Base-by-base conservation (phyloP, 2,113 vertebrate genomes). In the Tympanuchus pallidicinctus region DNA sequence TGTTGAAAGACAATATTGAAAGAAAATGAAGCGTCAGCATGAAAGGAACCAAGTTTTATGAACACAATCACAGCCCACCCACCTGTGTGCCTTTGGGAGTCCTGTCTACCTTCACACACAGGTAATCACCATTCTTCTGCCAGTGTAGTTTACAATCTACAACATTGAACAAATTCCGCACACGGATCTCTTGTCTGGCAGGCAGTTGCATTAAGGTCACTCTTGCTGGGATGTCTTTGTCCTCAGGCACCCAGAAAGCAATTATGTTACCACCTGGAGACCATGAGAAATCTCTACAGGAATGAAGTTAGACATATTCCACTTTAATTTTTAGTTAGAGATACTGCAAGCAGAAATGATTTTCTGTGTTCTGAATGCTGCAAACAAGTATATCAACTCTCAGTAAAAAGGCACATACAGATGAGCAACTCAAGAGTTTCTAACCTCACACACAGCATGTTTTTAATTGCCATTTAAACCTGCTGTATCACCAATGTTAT, bases 101-200 rank as follows among this genome's bases (percentile, higher is more conserved):
- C 93, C 99, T 97, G 96, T 99, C 99, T 8, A 99, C 99, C 85
- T 99, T 99, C 27, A 99, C 99, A 82, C 99, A 99, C 52, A 99
- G 96, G 95, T 99, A 99, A 78, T 99, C 99, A 11, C 99, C 99
- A 0, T 99, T 99, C 72, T 99, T 99, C 97, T 99, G 99, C 99
- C 99, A 99, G 91, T 99, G 99, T 4, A 99, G 98, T 91, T 99
- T 99, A 92, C 99, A 99, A 71, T 99, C 99, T 3, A 99, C 99
- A 0, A 99, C 99, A 1, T 99, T 99, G 96, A 99, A 99, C 36
- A 99, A 98, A 90, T 99, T 99, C 48, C 99, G 97, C 27, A 99
- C 99, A 13, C 99, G 94, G 89, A 99, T 99, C 97, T 99, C 99
- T 86, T 99, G 99, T 65, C 99, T 98, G 65, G 98, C 98, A 24